A percentile compares a stretch with the other conserved stretches of the same genome.
Evolutionary conservation across 2,888 invertebrate species (phyloP).

Genomic region (Hydraecia micacea): DNA sequence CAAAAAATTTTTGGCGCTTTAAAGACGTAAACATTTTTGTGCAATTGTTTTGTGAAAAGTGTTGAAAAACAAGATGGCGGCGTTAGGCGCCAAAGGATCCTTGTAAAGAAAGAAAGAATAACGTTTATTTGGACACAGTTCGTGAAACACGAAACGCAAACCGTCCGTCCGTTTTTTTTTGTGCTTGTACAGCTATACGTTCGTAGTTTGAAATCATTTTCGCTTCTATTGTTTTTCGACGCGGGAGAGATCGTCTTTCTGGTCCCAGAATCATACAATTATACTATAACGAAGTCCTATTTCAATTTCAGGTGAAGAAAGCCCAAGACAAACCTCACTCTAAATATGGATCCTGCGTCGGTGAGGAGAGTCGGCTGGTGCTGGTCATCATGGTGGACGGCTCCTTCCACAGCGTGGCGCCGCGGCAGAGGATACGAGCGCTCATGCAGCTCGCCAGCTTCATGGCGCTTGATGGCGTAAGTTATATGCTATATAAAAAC

Average conservation of each 20-base stretch:
- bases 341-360: slow-evolving; percentile 83
- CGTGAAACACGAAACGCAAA: neutral
- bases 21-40: neutral
- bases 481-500: slow-evolving; percentile 51
- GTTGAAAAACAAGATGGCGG: neutral
- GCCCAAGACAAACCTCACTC: slow-evolving; percentile 85
- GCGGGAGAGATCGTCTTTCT: neutral
- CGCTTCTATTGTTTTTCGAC: slow-evolving; percentile 36
- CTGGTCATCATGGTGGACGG: slow-evolving; percentile 93
- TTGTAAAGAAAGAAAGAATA: neutral
- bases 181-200: neutral
- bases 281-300: neutral
- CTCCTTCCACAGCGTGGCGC: slow-evolving; percentile 91
- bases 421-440: slow-evolving; percentile 92
- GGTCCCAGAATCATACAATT: neutral
- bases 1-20: neutral
- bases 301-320: slow-evolving; percentile 82
- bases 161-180: neutral
- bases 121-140: neutral
- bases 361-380: slow-evolving; percentile 86
- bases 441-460: slow-evolving; percentile 93
- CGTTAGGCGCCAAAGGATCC: neutral
- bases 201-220: slow-evolving; percentile 7
- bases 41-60: neutral
- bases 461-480: slow-evolving; percentile 92